Percentiles rank a stretch among this genome's conserved stretches.
Evolutionary conservation across 2,888 invertebrate genomes (phyloP).

Genomic region (Drosophila borealis): DNA sequence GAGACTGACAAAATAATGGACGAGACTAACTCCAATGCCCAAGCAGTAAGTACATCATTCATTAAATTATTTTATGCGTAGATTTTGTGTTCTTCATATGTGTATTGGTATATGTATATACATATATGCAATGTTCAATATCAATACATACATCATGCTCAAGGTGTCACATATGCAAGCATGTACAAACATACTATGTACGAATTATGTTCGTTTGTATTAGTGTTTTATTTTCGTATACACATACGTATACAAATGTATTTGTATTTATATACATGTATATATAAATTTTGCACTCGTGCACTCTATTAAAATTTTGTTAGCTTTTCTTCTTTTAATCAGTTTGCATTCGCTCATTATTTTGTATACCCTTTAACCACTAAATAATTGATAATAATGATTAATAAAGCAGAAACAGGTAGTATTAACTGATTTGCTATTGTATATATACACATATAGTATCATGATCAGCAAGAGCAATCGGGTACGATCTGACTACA

Average conservation of each 20-base stretch:
- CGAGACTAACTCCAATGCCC: constrained; percentile 90
- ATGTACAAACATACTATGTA: constrained; percentile 14
- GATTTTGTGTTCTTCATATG: constrained; percentile 23
- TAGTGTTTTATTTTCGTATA: constrained; percentile 69
- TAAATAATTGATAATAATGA: background rate
- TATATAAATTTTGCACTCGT: constrained; percentile 66
- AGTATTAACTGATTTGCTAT: background rate
- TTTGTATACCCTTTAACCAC: constrained; percentile 1
- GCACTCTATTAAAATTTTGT: constrained; percentile 64
- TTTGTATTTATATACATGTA: background rate
- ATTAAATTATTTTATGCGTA: constrained; percentile 28
- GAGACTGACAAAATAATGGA: constrained; percentile 96
- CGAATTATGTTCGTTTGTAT: constrained; percentile 32
- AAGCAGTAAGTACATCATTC: constrained; percentile 85
- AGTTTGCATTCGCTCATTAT: constrained; percentile 30
- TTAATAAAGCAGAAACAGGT: background rate
- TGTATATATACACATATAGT: background rate
- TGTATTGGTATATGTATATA: constrained; percentile 29
- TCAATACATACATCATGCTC: constrained; percentile 45
- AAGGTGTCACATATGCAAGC: constrained; percentile 61
- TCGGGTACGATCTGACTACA: background rate
- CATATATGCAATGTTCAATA: constrained; percentile 19
- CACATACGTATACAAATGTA: constrained; percentile 11
- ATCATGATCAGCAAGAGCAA: background rate
- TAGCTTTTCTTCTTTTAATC: constrained; percentile 50